Percentiles rank a stretch among this genome's conserved stretches.
phyloP scores from a whole-genome alignment of 2,888 invertebrate genomes.

The Drosophila sordidapex region DNA sequence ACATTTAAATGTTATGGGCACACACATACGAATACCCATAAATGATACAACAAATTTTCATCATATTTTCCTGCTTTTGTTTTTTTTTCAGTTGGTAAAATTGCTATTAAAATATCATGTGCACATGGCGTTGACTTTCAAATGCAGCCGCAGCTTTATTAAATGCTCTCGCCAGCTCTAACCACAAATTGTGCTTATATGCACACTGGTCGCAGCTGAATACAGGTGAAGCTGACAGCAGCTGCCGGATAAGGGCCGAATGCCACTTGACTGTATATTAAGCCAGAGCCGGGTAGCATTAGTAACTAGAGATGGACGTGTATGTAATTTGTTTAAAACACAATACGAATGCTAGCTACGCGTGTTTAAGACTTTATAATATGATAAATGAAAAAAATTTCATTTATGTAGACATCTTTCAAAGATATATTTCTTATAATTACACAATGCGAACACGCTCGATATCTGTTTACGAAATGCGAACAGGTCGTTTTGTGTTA shows the following conservation, averaged over 20 bases:
- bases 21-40: constrained; percentile 55
- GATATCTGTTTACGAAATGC: background rate
- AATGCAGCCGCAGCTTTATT: constrained; percentile 64
- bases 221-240: constrained; percentile 26
- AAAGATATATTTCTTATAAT: background rate
- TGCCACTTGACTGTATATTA: background rate
- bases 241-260: constrained; percentile 13
- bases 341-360: background rate
- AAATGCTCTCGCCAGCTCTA: constrained; percentile 50
- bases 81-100: constrained; percentile 9
- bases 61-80: background rate
- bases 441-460: background rate
- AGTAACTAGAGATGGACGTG: constrained; percentile 16
- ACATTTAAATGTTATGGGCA: constrained; percentile 76
- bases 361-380: background rate
- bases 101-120: constrained; percentile 45
- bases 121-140: constrained; percentile 56
- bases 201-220: constrained; percentile 28
- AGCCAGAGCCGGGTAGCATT: background rate
- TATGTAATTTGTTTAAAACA: background rate
- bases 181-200: constrained; percentile 63
- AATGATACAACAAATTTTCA: constrained; percentile 70
- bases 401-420: background rate
- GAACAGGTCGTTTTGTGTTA: background rate
- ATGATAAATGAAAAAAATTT: background rate